These are phyloP conservation scores for Argyrosomus regius DNA, from an alignment of 2,797 vertebrate genomes.

Conservation along the genomic window DNA sequence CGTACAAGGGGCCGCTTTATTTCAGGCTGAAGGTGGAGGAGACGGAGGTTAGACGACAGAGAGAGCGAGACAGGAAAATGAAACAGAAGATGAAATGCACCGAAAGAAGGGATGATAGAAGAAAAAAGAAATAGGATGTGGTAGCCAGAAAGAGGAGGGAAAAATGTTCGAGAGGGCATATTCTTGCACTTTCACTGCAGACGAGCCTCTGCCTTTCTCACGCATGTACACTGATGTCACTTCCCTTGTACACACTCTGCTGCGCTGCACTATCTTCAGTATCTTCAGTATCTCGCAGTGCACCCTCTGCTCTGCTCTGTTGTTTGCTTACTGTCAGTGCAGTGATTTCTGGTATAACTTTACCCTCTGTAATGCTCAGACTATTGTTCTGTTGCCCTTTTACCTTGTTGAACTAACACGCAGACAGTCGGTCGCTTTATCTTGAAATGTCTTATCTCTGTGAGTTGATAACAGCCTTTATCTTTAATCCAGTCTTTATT, in stretches of 20 bases:
- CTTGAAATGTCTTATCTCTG: constrained; percentile 36
- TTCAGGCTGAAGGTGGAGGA: constrained; percentile 52
- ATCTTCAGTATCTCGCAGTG: constrained; percentile 6
- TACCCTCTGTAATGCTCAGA: constrained; percentile 39
- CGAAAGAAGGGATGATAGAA: constrained; percentile 6
- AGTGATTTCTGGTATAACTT: constrained; percentile 41
- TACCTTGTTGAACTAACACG: neutral
- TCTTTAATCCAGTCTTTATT: constrained; percentile 39
- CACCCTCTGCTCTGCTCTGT: constrained; percentile 4
- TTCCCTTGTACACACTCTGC: constrained; percentile 24
- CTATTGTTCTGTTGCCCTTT: constrained; percentile 26
- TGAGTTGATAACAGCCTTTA: constrained; percentile 10
- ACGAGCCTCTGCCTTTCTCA: constrained; percentile 32
- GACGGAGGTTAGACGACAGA: constrained; percentile 33
- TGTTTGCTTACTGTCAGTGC: constrained; percentile 57
- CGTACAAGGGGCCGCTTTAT: constrained; percentile 74
- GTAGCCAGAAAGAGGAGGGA: constrained; percentile 2
- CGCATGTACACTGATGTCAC: constrained; percentile 8
- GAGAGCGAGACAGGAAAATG: constrained; percentile 7
- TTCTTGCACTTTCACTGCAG: constrained; percentile 25
- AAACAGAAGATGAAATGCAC: constrained; percentile 1
- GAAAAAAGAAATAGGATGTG: constrained; percentile 25
- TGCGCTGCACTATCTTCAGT: constrained; percentile 15
- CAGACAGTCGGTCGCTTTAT: constrained; percentile 41
- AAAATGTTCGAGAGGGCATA: constrained; percentile 1